These are phyloP conservation scores for Rhinopomastus cyanomelas DNA, from an alignment of 2,113 vertebrate species.

Conservation along the genomic window DNA sequence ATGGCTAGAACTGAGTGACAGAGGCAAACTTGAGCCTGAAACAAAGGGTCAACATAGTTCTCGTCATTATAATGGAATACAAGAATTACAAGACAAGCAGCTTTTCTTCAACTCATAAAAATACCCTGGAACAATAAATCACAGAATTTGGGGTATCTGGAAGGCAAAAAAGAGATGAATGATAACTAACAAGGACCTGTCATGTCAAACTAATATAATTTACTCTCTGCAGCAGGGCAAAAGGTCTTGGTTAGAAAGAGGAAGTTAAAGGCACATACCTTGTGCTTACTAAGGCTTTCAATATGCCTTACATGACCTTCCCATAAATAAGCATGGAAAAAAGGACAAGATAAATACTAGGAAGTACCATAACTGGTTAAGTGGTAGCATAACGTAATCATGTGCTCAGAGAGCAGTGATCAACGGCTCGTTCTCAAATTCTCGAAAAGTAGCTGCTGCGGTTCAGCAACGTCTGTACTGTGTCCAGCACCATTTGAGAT, in stretches of 20 bases:
- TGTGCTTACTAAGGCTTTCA: slow-evolving; percentile 21
- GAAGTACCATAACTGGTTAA: not conserved
- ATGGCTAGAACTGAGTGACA: not conserved
- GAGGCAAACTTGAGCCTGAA: not conserved
- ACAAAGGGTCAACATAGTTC: not conserved
- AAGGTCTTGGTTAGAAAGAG: not conserved
- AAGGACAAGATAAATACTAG: not conserved
- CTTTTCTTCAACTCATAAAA: not conserved
- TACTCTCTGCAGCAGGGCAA: not conserved
- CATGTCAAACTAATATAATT: not conserved
- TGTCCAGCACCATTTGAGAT: not conserved
- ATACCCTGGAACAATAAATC: not conserved
- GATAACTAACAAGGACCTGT: not conserved
- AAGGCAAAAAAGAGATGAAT: not conserved
- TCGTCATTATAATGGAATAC: not conserved
- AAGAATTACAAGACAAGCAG: not conserved
- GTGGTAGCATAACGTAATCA: no score
- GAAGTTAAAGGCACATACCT: not conserved
- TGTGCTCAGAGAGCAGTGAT: not conserved
- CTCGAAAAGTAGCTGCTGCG: not conserved
- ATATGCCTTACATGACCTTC: not conserved
- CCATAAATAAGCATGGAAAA: not conserved
- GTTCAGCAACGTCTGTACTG: not conserved
- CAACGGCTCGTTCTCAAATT: slow-evolving; percentile 7
- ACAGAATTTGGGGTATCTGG: not conserved